Evolutionary conservation across 1,140 invertebrate genomes (phyloP).

Genomic region (Nephila pilipes): DNA sequence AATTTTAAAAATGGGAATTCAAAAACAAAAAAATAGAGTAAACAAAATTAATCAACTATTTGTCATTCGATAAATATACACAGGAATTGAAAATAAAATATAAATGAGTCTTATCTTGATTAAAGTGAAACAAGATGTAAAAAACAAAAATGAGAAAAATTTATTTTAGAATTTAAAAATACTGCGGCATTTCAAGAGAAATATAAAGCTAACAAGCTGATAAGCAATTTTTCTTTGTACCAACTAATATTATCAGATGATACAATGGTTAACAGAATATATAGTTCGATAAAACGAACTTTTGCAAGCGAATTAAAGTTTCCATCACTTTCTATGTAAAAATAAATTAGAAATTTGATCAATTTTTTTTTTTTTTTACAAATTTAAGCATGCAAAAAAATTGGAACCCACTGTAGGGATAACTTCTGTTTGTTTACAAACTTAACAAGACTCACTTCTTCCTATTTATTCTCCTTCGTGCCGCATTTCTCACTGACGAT

Average conservation of each 20-base stretch:
- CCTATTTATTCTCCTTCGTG: constrained; percentile 49
- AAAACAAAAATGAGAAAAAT: too few relatives aligned
- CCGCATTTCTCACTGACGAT: constrained; percentile 63
- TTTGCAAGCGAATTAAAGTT: neutral
- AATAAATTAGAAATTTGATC: neutral
- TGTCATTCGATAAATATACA: too few relatives aligned
- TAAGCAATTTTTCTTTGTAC: neutral
- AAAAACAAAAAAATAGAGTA: too few relatives aligned
- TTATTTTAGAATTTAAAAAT: too few relatives aligned
- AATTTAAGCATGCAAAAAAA: neutral
- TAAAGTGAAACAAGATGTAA: too few relatives aligned
- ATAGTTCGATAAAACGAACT: neutral
- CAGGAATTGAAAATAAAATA: too few relatives aligned
- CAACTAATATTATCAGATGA: neutral
- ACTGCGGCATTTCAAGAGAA: too few relatives aligned
- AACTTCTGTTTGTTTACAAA: constrained; percentile 64
- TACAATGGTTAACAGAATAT: neutral
- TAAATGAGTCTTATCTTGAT: too few relatives aligned
- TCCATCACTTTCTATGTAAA: neutral
- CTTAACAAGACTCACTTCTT: constrained; percentile 32
- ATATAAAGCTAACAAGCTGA: too few relatives aligned
- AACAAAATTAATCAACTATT: too few relatives aligned
- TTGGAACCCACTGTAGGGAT: constrained; percentile 11
- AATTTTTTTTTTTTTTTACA: neutral
- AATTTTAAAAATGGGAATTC: too few relatives aligned